phyloP scores from a whole-genome alignment of 2,797 vertebrate species.

The Pangasius macronema region DNA sequence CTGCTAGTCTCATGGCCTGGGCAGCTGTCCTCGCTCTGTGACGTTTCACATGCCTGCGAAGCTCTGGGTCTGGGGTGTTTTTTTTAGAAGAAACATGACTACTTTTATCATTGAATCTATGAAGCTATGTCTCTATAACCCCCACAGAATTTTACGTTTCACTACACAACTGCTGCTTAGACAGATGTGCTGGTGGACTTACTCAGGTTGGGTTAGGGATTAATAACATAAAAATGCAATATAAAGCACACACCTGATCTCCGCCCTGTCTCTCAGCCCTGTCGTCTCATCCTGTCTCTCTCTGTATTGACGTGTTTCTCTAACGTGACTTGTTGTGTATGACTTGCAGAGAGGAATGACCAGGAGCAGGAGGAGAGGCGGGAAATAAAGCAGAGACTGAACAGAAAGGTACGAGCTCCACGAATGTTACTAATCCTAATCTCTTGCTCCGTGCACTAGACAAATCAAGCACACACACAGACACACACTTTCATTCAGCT shows the following conservation, averaged over 20 bases:
- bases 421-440: background rate
- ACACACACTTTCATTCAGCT: background rate
- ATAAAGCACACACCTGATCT: background rate
- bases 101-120: background rate
- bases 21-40: constrained; percentile 63
- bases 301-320: background rate
- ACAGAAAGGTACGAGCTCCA: constrained; percentile 86
- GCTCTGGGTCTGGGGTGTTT: constrained; percentile 11
- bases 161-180: background rate
- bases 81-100: background rate
- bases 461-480: background rate
- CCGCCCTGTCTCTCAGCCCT: background rate
- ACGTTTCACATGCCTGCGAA: constrained; percentile 18
- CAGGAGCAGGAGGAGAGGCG: constrained; percentile 97
- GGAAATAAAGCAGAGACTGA: constrained; percentile 96
- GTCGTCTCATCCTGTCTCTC: background rate
- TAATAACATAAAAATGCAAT: background rate
- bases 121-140: background rate
- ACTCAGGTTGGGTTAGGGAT: background rate
- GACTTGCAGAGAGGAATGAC: constrained; percentile 89
- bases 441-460: background rate
- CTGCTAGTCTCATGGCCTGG: constrained; percentile 60
- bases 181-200: background rate
- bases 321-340: constrained; percentile 26
- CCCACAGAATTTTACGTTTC: background rate